Evolutionary conservation across 2,797 vertebrate genomes (phyloP).

Genomic region (Remorina albescens): DNA sequence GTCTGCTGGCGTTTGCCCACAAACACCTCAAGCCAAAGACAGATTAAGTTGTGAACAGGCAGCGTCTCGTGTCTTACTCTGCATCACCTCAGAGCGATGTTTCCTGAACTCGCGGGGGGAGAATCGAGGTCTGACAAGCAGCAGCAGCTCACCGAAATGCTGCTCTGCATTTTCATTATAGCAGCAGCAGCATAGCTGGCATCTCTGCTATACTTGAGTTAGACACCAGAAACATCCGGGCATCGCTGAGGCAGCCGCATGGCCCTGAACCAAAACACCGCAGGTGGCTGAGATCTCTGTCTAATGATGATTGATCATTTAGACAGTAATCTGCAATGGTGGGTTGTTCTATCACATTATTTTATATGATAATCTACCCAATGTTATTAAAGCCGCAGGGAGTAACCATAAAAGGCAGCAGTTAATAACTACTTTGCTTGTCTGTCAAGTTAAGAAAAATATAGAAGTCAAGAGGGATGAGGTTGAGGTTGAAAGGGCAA

Average conservation of each 20-base stretch:
- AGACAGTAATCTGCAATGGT: neutral
- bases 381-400: neutral
- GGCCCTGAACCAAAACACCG: neutral
- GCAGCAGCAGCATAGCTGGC: slow-evolving; percentile 39
- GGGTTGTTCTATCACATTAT: neutral
- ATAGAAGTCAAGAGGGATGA: neutral
- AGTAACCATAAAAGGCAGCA: neutral
- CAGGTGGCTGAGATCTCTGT: neutral
- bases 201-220: slow-evolving; percentile 28
- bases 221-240: neutral
- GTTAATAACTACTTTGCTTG: neutral
- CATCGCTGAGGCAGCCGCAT: neutral
- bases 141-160: slow-evolving; percentile 24
- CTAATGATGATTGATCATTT: slow-evolving; percentile 2
- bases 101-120: neutral
- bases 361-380: neutral
- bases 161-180: slow-evolving; percentile 23
- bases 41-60: slow-evolving; percentile 2
- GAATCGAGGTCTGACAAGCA: neutral
- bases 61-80: slow-evolving; percentile 1
- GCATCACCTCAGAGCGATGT: neutral
- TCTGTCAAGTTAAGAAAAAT: neutral
- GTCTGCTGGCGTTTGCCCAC: neutral
- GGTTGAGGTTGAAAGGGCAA: neutral
- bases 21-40: slow-evolving; percentile 20